phyloP scores from a whole-genome alignment of 2,113 vertebrate species.

The Garra rufa region DNA sequence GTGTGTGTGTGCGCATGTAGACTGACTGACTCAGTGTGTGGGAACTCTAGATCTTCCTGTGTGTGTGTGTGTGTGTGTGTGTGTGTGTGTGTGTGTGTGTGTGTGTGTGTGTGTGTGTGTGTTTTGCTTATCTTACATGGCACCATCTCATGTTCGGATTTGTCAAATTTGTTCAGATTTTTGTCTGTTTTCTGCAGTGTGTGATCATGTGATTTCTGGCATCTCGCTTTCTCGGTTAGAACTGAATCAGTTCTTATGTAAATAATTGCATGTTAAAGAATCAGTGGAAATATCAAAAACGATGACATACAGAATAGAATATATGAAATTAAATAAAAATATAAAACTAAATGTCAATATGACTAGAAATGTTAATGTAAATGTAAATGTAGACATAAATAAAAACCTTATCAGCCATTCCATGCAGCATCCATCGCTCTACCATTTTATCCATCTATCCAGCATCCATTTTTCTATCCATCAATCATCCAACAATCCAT shows the following conservation, averaged over 20 bases:
- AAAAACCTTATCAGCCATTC: too few relatives aligned
- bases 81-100: not conserved
- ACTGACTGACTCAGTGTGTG: constrained; percentile 17
- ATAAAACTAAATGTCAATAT: too few relatives aligned
- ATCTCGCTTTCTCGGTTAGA: not conserved
- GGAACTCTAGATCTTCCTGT: constrained; percentile 23
- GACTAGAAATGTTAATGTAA: too few relatives aligned
- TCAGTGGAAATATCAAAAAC: not conserved
- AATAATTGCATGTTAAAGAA: not conserved
- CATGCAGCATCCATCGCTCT: too few relatives aligned
- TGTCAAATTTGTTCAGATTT: constrained; percentile 6
- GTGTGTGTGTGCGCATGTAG: constrained; percentile 6
- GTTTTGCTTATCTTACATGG: constrained; percentile 6
- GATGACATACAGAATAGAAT: not conserved
- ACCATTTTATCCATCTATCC: too few relatives aligned
- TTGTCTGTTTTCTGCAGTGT: not conserved
- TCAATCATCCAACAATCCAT: too few relatives aligned
- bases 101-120: not conserved
- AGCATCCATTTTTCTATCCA: too few relatives aligned
- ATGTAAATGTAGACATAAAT: too few relatives aligned
- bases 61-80: not conserved
- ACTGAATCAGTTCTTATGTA: not conserved
- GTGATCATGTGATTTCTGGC: not conserved
- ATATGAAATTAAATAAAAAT: too few relatives aligned
- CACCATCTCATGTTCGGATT: constrained; percentile 10